Percentiles rank a stretch among this genome's conserved stretches.
These are phyloP conservation scores for Telmatochromis sp. DNA, from an alignment of 2,113 vertebrate species.

Conservation along the genomic window DNA sequence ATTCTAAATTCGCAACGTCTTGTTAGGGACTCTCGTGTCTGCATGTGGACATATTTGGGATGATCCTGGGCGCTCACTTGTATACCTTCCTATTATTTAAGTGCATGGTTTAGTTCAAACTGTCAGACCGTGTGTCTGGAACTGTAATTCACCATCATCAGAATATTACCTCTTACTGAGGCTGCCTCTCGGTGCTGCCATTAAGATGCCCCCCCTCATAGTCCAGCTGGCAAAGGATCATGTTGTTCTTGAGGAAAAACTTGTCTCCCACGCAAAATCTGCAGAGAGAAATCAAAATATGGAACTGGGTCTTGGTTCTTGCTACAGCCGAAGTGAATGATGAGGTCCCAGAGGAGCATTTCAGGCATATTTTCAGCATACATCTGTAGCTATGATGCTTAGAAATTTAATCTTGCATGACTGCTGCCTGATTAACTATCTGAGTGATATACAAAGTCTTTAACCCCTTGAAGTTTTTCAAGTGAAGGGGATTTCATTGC, in stretches of 20 bases:
- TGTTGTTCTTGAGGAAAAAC: slow-evolving; percentile 99
- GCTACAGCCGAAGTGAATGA: slow-evolving; percentile 11
- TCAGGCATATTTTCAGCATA: slow-evolving; percentile 14
- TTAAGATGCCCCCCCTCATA: slow-evolving; percentile 97
- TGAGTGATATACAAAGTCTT: slow-evolving; percentile 1
- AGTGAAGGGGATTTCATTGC: background rate
- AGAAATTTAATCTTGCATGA: slow-evolving; percentile 37
- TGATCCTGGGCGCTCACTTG: background rate
- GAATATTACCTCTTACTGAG: slow-evolving; percentile 75
- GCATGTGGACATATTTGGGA: slow-evolving; percentile 11
- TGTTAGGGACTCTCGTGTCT: background rate
- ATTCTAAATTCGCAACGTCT: background rate
- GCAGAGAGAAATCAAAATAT: slow-evolving; percentile 45
- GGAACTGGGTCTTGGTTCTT: slow-evolving; percentile 12
- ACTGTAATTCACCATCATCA: slow-evolving; percentile 2
- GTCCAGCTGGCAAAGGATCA: slow-evolving; percentile 99
- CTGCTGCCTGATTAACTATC: slow-evolving; percentile 23
- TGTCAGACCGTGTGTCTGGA: slow-evolving; percentile 23
- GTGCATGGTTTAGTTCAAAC: slow-evolving; percentile 26
- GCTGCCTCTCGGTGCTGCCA: slow-evolving; percentile 85
- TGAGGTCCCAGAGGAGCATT: slow-evolving; percentile 5
- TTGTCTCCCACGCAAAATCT: slow-evolving; percentile 99
- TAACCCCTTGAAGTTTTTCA: background rate
- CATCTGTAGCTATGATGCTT: slow-evolving; percentile 11
- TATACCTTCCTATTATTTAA: background rate